phyloP scores from a whole-genome alignment of 2,888 invertebrate species.

The Fragum sueziense region DNA sequence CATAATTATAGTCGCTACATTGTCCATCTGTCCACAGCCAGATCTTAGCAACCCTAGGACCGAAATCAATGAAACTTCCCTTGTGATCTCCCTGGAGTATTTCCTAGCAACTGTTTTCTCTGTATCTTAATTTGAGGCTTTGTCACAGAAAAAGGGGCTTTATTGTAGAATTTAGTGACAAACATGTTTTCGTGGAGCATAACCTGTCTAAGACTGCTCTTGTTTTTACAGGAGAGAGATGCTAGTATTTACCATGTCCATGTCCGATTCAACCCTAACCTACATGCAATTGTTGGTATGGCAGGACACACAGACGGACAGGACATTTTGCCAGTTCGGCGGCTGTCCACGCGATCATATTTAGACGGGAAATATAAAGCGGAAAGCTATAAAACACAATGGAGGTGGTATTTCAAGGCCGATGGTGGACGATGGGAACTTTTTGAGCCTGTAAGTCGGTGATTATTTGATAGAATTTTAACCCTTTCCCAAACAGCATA shows the following conservation, averaged over 20 bases:
- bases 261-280: constrained; percentile 8
- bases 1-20: no score
- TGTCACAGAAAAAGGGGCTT: no score
- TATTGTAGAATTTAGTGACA: no score
- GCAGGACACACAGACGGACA: neutral
- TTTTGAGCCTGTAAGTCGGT: constrained; percentile 58
- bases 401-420: constrained; percentile 64
- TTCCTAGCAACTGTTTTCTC: no score
- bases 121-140: no score
- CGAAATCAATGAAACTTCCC: no score
- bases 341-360: constrained; percentile 58
- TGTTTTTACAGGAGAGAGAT: constrained; percentile 17
- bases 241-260: neutral
- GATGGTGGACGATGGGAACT: constrained; percentile 44
- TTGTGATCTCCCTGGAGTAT: no score
- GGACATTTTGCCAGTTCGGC: constrained; percentile 8
- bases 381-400: constrained; percentile 53
- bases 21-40: no score
- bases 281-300: constrained; percentile 3
- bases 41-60: no score
- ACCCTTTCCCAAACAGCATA: neutral
- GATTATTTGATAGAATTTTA: no score
- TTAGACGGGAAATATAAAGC: constrained; percentile 1
- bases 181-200: no score
- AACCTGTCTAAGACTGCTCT: no score